These are phyloP conservation scores for Orientallactaga bullata DNA, from an alignment of 2,113 vertebrate species.

Conservation along the genomic window DNA sequence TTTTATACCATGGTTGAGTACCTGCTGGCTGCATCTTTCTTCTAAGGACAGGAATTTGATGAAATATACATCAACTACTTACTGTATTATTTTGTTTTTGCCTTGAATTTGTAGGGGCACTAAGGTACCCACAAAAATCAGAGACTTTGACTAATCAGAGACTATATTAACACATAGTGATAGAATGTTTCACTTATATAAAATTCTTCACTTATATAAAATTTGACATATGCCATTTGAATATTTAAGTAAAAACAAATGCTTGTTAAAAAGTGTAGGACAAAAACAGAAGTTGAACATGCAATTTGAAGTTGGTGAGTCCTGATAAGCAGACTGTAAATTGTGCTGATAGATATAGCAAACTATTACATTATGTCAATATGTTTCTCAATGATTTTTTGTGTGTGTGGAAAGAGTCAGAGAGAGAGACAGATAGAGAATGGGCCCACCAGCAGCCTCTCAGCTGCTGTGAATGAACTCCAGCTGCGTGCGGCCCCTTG, in stretches of 20 bases:
- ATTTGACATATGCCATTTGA: neutral
- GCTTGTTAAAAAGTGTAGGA: neutral
- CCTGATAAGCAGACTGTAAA: neutral
- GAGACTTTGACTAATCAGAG: neutral
- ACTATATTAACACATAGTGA: neutral
- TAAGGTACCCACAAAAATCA: neutral
- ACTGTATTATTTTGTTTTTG: slow-evolving; percentile 7
- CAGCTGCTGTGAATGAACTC: no score
- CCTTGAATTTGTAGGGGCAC: neutral
- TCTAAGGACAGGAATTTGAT: neutral
- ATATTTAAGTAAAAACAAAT: slow-evolving; percentile 7
- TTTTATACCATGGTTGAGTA: neutral
- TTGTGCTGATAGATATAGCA: neutral
- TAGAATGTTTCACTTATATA: neutral
- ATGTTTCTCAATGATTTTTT: neutral
- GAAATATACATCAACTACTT: neutral
- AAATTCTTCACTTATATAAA: neutral
- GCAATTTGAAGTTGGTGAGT: neutral
- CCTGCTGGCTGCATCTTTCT: neutral
- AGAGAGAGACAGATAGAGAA: no score
- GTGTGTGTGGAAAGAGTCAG: no score
- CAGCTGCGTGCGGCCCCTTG: no score
- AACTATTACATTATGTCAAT: neutral
- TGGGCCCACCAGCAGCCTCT: no score
- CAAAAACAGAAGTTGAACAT: neutral